A percentile compares a stretch with the other conserved stretches of the same genome.
These are phyloP conservation scores for Pseudochirops cupreus DNA, from an alignment of 2,797 vertebrate genomes.

Conservation along the genomic window DNA sequence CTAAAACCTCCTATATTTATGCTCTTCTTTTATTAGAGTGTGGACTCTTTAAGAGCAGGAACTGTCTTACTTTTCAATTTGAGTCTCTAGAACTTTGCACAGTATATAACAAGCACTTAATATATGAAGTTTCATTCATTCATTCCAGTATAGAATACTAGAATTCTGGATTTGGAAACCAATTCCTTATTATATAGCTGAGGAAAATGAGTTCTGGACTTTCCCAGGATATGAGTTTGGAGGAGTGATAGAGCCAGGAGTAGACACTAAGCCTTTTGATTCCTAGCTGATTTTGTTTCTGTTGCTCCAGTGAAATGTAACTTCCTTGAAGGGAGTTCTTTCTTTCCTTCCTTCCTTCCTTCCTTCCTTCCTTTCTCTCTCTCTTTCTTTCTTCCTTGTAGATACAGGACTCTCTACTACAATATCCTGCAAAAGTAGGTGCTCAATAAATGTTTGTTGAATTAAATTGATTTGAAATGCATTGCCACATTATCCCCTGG, in stretches of 20 bases:
- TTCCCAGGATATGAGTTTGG: not conserved
- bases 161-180: not conserved
- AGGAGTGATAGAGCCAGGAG: not conserved
- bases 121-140: not conserved
- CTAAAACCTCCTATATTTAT: not conserved
- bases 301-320: not conserved
- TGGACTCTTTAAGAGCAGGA: not conserved
- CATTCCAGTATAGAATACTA: not conserved
- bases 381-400: not conserved
- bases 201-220: not conserved
- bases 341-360: too few species aligned
- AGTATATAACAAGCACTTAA: not conserved
- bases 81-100: not conserved
- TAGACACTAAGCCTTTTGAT: not conserved
- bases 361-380: not conserved
- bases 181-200: not conserved
- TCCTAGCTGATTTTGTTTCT: not conserved
- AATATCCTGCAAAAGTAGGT: not conserved
- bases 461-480: not conserved
- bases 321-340: not conserved
- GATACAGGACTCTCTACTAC: not conserved
- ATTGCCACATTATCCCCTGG: not conserved
- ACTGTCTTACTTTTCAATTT: not conserved
- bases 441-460: not conserved
- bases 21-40: not conserved